Base-by-base conservation (phyloP, 2,888 invertebrate species). In the Caenorhabditis doughertyi region DNA sequence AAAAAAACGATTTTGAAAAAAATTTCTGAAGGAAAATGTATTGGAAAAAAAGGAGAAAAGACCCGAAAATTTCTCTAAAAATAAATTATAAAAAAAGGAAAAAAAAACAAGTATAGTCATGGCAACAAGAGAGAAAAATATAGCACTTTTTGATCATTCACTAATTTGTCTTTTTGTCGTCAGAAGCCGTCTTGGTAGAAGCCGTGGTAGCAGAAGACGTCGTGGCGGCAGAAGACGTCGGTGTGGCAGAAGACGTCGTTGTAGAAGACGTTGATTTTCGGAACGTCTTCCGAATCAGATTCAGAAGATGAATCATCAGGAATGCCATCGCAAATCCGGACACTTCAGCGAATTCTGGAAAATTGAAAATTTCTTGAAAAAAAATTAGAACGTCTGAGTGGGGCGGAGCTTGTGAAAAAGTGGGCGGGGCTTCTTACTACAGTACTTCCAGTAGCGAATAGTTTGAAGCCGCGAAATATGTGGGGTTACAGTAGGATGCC, bases 261-360 rank as follows among this genome's bases (percentile, higher is more conserved):
- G 39, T 9, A 21, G 56, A 35, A 35, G n/a, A 27, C 4, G 49
- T 16, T 4, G n/a, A 25, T 13, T 13, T 18, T 35, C 49, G 21
- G 23, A 67, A 18, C 16, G 44, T 68, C 53, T 73, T 73, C 55
- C 49, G n/a, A 39, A 68, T 5, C 9, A 72, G 29, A 64, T 65
- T 64, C 21, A 77, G 16, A 0, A 82, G 55, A 47, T 79, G 65
- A 42, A 82, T 67, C 70, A 73, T 55, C 1, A 83, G 42, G 27
- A 79, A 83, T 8, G 74, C 73, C 13, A 83, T 8, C 0, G 79
- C 79, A 23, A 79, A 83, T 11, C 82, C 82, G 23, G 79, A 79
- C 7, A 83, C 82, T 65, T 83, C 82, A 51, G 82, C 64, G 53
- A 79, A 83, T 42, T 79, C 82, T 73, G 32, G 18, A 81, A 56